Base-by-base conservation (phyloP, 2,888 invertebrate genomes). In the Brenthis hecate region DNA sequence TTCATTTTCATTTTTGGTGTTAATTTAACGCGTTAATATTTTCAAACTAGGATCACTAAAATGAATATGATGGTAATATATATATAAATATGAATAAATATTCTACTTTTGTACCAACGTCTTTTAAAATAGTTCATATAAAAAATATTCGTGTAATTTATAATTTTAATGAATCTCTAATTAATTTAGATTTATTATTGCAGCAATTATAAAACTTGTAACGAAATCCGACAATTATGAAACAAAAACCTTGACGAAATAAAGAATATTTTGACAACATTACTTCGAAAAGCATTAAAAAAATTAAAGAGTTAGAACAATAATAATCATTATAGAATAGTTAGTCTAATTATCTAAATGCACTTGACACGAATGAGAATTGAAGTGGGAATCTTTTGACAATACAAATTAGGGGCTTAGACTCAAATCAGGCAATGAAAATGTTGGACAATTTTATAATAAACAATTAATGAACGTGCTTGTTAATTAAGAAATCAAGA, bases 311-410 rank as follows among this genome's bases (percentile, higher is more conserved):
- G 64, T 68, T 69, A 70, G 53, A 54, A 64, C 23, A 70, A 71
- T 56, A 66, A 71, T 69, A 58, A 67, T 65, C 54, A 69, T 64
- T 68, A 66, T 67, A 82, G 82, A 81, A 81, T 80, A 78, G 76
- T 73, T 80, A 78, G 76, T 73, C 77, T 82, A 84, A 85, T 87
- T 85, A 85, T 77, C 75, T 70, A 68, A 74, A 73, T 82, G 89
- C 86, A 89, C 91, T 91, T 91, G 90, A 90, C 89, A 89, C 81
- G 75, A 81, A 72, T 72, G 71, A 56, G 69, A 72, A 86, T 89
- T 81, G 77, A 80, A 85, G 85, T 90, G 88, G 84, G 89, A 89
- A 89, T 79, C 77, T 80, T 82, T 78, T 75, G 82, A 89, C 89
- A 89, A 87, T 88, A 80, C 79, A 76, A 74, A 76, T 75, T 69